Base-by-base conservation (phyloP, 1,140 invertebrate species). In the Pogonus chalceus region DNA sequence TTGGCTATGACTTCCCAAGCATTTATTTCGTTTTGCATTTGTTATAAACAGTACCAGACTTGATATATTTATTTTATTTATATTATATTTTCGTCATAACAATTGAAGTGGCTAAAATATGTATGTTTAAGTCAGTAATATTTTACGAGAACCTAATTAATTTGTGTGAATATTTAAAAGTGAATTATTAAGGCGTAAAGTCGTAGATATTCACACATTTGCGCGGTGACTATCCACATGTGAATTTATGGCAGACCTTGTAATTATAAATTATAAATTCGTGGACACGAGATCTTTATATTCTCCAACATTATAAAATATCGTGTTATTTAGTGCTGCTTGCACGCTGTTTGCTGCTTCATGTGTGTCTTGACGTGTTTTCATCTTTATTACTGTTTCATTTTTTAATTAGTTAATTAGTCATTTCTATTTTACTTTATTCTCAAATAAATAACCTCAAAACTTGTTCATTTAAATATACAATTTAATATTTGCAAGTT, bases 211-310 rank as follows among this genome's bases (percentile, higher is more conserved):
- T 43, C 37, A 43, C 37, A 43, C 37, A 43, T 43, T 43, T 3
- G 37, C 26, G 14, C 26, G 4, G 26, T 43, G 37, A 16, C 9
- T 16, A 43, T 7, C 37, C 37, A 16, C 37, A n/a, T 43, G 9
- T 9, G 37, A 43, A 43, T 43, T 43, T 43, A 43, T 43, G 37
- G 18, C 37, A 43, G 37, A 18, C 37, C 37, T 43, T 43, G 37
- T 43, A 43, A 43, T 43, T 43, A 43, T 43, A 43, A 43, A 43
- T 43, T 43, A 43, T 43, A 18, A 43, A 43, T 12, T 43, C 37
- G 18, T 16, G 37, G n/a, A n/a, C n/a, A n/a, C n/a, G n/a, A n/a
- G n/a, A n/a, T n/a, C n/a, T n/a, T n/a, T n/a, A n/a, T n/a, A n/a
- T n/a, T n/a, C n/a, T n/a, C n/a, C n/a, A n/a, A n/a, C n/a, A n/a